These are phyloP conservation scores for Diplolepis rosae DNA, from an alignment of 2,888 invertebrate genomes.

Conservation along the genomic window DNA sequence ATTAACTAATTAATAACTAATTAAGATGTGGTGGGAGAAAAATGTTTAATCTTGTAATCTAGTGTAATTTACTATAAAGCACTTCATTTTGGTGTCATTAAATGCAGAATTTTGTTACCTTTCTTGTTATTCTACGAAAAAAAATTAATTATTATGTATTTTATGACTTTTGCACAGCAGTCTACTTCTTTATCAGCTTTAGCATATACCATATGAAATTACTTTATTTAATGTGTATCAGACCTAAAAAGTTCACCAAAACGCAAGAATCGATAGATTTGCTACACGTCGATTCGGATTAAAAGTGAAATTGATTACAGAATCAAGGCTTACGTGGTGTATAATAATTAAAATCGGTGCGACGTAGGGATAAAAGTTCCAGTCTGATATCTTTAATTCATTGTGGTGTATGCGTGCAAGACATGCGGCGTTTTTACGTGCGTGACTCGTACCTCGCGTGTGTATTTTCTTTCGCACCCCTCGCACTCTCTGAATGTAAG, in stretches of 20 bases:
- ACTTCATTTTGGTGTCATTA: too few species aligned
- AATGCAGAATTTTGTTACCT: too few species aligned
- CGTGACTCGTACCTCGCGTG: constrained; percentile 53
- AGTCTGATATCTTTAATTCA: constrained; percentile 49
- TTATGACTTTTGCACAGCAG: too few species aligned
- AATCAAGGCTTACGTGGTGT: constrained; percentile 48
- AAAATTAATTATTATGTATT: too few species aligned
- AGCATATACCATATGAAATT: too few species aligned
- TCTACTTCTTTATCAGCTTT: too few species aligned
- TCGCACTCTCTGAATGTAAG: constrained; percentile 46
- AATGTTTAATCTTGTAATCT: too few species aligned
- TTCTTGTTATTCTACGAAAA: too few species aligned
- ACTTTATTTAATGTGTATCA: too few species aligned
- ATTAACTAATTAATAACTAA: too few species aligned
- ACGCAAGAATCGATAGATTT: constrained; percentile 32
- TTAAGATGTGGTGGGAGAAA: too few species aligned
- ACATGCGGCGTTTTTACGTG: constrained; percentile 49
- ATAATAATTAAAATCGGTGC: constrained; percentile 37
- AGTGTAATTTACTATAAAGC: too few species aligned
- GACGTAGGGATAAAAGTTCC: constrained; percentile 46
- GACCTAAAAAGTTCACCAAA: neutral
- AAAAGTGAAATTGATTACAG: constrained; percentile 55
- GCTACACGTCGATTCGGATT: constrained; percentile 42
- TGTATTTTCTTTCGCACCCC: constrained; percentile 42
- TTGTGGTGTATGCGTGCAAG: constrained; percentile 48